Conservation (phyloP, 1,140 invertebrate species). For the Zaprionus africanus region DNA sequence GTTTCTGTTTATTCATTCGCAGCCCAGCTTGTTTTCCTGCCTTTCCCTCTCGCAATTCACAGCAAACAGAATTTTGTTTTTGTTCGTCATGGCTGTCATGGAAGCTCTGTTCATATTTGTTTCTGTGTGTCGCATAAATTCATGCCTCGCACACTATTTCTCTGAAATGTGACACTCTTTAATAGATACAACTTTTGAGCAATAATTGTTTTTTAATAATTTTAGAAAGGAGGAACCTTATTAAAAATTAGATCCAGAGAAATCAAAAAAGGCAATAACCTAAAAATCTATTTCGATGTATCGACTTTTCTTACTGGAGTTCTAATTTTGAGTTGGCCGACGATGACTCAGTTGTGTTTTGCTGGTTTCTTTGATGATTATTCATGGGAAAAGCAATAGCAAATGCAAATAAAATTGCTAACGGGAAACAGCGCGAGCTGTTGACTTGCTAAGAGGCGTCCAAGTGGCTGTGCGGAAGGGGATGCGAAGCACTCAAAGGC, state of each 20-base stretch:
- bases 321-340: not conserved
- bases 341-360: not conserved
- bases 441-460: not conserved
- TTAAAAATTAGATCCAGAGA: not conserved
- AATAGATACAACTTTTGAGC: not conserved
- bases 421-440: slow-evolving; percentile 6
- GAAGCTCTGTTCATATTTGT: slow-evolving; percentile 1
- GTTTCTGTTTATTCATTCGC: slow-evolving; percentile 11
- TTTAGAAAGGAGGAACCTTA: not conserved
- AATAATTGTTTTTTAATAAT: too few species aligned
- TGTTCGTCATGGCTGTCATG: slow-evolving; percentile 3
- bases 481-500: slow-evolving; percentile 2
- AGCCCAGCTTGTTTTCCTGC: not conserved
- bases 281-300: not conserved
- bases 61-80: not conserved
- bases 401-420: slow-evolving; percentile 1
- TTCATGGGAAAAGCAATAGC: not conserved
- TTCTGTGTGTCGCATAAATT: slow-evolving; percentile 19
- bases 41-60: not conserved
- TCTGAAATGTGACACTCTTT: not conserved
- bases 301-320: not conserved
- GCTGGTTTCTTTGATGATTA: not conserved
- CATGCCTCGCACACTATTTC: slow-evolving; percentile 8
- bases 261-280: not conserved
- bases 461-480: not conserved